A percentile compares a stretch with the other conserved stretches of the same genome.
These are phyloP conservation scores for Diogma glabrata DNA, from an alignment of 2,888 invertebrate genomes.

Conservation along the genomic window DNA sequence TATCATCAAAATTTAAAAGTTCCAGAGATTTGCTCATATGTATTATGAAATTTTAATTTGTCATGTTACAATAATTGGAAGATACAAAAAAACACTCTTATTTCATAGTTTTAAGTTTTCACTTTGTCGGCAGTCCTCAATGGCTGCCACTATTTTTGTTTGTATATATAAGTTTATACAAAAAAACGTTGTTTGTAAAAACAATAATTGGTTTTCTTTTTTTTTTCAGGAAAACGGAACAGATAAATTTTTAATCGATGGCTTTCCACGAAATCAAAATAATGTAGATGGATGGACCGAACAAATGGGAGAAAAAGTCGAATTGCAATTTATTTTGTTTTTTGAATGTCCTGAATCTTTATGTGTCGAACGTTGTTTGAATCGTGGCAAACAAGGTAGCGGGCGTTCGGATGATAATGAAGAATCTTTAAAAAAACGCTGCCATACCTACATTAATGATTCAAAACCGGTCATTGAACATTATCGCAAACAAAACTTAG, in stretches of 20 bases:
- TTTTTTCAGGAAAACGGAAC: slow-evolving; percentile 42
- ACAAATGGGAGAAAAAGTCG: slow-evolving; percentile 70
- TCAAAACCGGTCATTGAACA: slow-evolving; percentile 84
- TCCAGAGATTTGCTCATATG: too few relatives aligned
- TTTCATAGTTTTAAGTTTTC: too few relatives aligned
- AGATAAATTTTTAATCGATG: slow-evolving; percentile 85
- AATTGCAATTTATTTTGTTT: slow-evolving; percentile 79
- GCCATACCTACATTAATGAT: slow-evolving; percentile 71
- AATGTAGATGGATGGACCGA: slow-evolving; percentile 92
- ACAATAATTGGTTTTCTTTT: slow-evolving; percentile 5
- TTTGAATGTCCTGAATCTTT: slow-evolving; percentile 78
- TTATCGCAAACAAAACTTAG: slow-evolving; percentile 58
- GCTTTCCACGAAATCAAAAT: slow-evolving; percentile 94
- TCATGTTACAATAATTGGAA: too few relatives aligned
- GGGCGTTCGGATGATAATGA: slow-evolving; percentile 91
- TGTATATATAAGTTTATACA: neutral
- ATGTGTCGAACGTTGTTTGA: slow-evolving; percentile 77
- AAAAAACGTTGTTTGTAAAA: too few relatives aligned
- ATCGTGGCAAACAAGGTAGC: slow-evolving; percentile 77
- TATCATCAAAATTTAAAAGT: too few relatives aligned
- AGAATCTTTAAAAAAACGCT: slow-evolving; percentile 76
- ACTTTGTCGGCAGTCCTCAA: too few relatives aligned
- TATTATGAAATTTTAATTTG: too few relatives aligned
- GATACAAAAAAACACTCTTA: too few relatives aligned
- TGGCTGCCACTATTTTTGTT: too few relatives aligned